Base-by-base conservation (phyloP, 2,888 invertebrate genomes). In the Pristionchus fissidentatus region DNA sequence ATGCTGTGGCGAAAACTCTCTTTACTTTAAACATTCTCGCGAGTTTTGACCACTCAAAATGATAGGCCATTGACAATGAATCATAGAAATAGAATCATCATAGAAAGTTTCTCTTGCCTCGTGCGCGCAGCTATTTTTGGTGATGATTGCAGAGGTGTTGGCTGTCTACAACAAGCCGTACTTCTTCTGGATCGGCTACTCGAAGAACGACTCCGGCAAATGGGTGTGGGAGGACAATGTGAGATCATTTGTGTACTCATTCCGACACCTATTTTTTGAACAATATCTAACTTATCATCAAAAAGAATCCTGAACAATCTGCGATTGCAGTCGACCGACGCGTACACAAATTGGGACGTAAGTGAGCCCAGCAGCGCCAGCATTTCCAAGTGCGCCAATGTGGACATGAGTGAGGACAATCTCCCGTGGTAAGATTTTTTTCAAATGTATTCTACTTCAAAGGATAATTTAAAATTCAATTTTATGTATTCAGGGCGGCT, bases 271-370 rank as follows among this genome's bases (percentile, higher is more conserved):
- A n/a, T n/a, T n/a, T n/a, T n/a, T n/a, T n/a, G n/a, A n/a, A n/a
- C n/a, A n/a, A n/a, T n/a, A n/a, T n/a, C n/a, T n/a, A n/a, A n/a
- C n/a, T n/a, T n/a, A n/a, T n/a, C n/a, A n/a, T n/a, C n/a, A n/a
- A n/a, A n/a, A n/a, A n/a, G n/a, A n/a, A n/a, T n/a, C n/a, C n/a
- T n/a, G n/a, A n/a, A n/a, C n/a, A n/a, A n/a, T n/a, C n/a, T n/a
- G n/a, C n/a, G n/a, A n/a, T n/a, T n/a, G n/a, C 62, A 66, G 62
- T 66, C 62, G 4, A 66, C 62, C 35, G 62, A 66, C 22, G 35
- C 62, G 22, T 66, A 66, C 32, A 29, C 60, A 15, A 60, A 60
- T 32, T 60, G 60, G 60, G 60, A 60, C 22, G 60, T 60, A 0
- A 38, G 38, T 22, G 62, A 62, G 35, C 62, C 62, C 3, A 62